phyloP scores from a whole-genome alignment of 1,140 invertebrate species.

The Drosophila persimilis region DNA sequence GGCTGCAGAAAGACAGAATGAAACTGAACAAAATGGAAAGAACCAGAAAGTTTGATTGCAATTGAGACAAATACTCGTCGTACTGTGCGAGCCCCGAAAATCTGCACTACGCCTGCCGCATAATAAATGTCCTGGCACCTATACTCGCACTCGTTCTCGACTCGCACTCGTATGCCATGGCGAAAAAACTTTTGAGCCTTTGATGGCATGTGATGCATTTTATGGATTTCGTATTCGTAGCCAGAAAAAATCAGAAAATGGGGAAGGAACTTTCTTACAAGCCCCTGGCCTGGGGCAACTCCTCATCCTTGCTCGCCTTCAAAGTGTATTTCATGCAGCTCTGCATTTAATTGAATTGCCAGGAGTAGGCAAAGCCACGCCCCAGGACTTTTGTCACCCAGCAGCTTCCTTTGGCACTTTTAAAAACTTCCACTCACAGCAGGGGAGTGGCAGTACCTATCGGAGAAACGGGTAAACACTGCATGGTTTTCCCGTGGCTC shows the following conservation, averaged over 20 bases:
- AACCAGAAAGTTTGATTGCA: slow-evolving; percentile 73
- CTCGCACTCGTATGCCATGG: neutral
- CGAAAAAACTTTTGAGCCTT: slow-evolving; percentile 69
- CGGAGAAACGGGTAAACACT: slow-evolving; percentile 5
- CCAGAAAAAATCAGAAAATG: neutral
- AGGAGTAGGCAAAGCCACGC: slow-evolving; percentile 41
- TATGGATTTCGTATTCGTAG: slow-evolving; percentile 64
- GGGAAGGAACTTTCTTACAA: neutral
- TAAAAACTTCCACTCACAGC: slow-evolving; percentile 28
- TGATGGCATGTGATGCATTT: slow-evolving; percentile 72
- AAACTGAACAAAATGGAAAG: slow-evolving; percentile 12
- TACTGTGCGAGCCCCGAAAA: slow-evolving; percentile 18
- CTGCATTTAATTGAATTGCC: slow-evolving; percentile 78
- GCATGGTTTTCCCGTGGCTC: neutral
- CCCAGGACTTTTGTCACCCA: slow-evolving; percentile 27
- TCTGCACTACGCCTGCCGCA: slow-evolving; percentile 48
- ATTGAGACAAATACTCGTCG: slow-evolving; percentile 64
- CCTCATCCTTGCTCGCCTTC: slow-evolving; percentile 9
- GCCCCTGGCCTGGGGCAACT: neutral
- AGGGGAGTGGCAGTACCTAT: neutral
- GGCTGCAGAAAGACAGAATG: slow-evolving; percentile 10
- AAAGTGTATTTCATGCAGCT: slow-evolving; percentile 76
- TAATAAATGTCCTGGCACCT: slow-evolving; percentile 74
- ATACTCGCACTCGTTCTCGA: slow-evolving; percentile 21
- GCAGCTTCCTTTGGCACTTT: slow-evolving; percentile 11